phyloP scores from a whole-genome alignment of 2,113 vertebrate species.

The Mormyrus iriodes region DNA sequence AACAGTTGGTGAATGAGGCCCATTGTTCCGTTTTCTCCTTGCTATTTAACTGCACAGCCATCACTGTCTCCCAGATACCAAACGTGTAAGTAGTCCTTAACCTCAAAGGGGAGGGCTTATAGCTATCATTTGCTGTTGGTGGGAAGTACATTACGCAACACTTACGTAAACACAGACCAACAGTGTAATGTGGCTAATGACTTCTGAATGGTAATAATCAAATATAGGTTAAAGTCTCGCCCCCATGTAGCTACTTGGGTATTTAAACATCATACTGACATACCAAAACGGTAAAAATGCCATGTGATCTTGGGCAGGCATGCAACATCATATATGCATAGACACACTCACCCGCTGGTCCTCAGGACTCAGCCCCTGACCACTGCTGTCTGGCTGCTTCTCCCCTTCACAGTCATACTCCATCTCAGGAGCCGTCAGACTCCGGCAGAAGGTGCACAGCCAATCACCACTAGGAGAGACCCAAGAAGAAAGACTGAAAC shows the following conservation, averaged over 20 bases:
- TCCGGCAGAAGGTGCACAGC: slow-evolving; percentile 96
- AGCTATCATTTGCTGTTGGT: not conserved
- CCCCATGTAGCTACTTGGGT: not conserved
- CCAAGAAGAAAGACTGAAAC: not conserved
- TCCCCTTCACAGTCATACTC: slow-evolving; percentile 85
- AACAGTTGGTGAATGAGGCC: too few species aligned
- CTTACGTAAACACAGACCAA: not conserved
- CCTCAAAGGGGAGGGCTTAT: not conserved
- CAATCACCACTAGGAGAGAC: slow-evolving; percentile 79
- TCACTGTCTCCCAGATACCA: not conserved
- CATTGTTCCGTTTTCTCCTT: too few species aligned
- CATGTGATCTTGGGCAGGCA: not conserved
- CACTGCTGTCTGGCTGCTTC: slow-evolving; percentile 76
- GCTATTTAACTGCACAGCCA: not conserved
- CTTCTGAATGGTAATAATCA: not conserved
- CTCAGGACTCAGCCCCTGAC: slow-evolving; percentile 72
- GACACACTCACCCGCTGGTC: slow-evolving; percentile 79
- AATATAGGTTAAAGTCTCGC: not conserved
- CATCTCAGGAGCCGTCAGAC: slow-evolving; percentile 82
- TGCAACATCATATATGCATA: not conserved
- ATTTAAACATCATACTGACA: not conserved
- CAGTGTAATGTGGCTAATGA: not conserved
- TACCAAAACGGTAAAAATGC: not conserved
- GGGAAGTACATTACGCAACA: not conserved
- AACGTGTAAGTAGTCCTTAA: not conserved